These are phyloP conservation scores for Sebastes nivosus DNA, from an alignment of 2,797 vertebrate species.

Conservation along the genomic window DNA sequence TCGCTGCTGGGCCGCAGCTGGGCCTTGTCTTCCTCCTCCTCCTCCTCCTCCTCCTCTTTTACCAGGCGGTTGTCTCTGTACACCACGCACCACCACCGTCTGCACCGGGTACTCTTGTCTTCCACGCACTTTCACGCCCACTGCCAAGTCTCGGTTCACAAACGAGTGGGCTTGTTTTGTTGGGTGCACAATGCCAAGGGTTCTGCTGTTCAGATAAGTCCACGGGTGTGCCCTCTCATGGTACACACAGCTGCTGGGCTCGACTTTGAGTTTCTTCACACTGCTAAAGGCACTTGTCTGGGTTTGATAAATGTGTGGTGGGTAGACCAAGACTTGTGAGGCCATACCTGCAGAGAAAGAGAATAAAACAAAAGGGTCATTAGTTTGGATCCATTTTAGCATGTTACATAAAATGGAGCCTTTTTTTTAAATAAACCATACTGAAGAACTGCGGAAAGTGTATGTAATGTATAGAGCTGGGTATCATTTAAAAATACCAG, in stretches of 20 bases:
- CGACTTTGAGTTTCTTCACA: conserved; percentile 99
- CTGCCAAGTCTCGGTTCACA: conserved; percentile 88
- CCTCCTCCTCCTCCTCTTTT: conserved; percentile 56
- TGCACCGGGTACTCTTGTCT: conserved; percentile 90
- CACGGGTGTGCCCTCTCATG: conserved; percentile 92
- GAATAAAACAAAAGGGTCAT: conserved; percentile 39
- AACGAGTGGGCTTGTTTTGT: conserved; percentile 88
- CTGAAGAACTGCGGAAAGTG: not conserved
- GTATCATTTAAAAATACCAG: no score
- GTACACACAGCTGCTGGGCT: conserved; percentile 97
- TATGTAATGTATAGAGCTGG: not conserved
- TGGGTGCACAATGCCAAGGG: conserved; percentile 90
- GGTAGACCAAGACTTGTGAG: conserved; percentile 99
- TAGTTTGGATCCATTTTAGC: conserved; percentile 10
- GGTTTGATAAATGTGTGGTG: conserved; percentile 99
- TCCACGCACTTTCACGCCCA: conserved; percentile 84
- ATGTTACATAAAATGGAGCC: not conserved
- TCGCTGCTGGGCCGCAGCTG: conserved; percentile 58
- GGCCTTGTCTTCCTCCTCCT: conserved; percentile 17
- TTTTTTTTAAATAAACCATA: not conserved
- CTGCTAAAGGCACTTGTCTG: conserved; percentile 99
- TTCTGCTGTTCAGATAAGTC: conserved; percentile 96
- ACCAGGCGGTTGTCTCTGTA: conserved; percentile 82
- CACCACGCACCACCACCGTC: conserved; percentile 91
- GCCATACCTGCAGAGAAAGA: conserved; percentile 92